These are phyloP conservation scores for Tachystola acroxantha DNA, from an alignment of 2,888 invertebrate species.

Conservation along the genomic window DNA sequence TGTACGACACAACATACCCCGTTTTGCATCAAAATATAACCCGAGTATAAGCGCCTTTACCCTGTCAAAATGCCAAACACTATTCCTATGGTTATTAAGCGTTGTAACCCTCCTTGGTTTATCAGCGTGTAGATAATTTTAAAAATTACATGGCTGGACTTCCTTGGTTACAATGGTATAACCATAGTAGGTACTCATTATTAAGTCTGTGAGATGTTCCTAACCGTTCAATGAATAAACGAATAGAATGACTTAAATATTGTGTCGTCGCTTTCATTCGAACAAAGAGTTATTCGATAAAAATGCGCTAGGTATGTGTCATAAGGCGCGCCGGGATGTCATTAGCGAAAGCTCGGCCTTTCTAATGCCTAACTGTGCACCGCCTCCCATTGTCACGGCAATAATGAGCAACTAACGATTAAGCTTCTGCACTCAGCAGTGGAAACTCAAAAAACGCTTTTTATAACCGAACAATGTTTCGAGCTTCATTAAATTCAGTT, in stretches of 20 bases:
- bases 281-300: constrained; percentile 66
- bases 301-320: constrained; percentile 46
- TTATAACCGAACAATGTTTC: constrained; percentile 16
- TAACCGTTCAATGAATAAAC: too few species aligned
- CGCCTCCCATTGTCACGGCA: constrained; percentile 64
- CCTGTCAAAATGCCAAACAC: too few species aligned
- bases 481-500: background rate
- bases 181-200: too few species aligned
- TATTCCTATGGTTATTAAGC: too few species aligned
- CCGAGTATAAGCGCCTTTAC: too few species aligned
- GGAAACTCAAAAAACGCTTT: constrained; percentile 27
- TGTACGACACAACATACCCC: too few species aligned
- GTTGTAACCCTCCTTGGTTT: too few species aligned
- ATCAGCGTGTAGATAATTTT: too few species aligned
- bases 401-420: constrained; percentile 73
- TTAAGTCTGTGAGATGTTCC: too few species aligned
- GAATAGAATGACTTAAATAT: background rate
- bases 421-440: constrained; percentile 38
- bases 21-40: too few species aligned
- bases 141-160: too few species aligned
- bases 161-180: too few species aligned
- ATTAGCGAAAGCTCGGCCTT: constrained; percentile 69
- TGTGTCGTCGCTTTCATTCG: constrained; percentile 7
- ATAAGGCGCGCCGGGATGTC: constrained; percentile 58
- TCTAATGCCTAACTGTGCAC: constrained; percentile 72